Base-by-base conservation (phyloP, 2,888 invertebrate genomes). In the Boloria euphrosyne region DNA sequence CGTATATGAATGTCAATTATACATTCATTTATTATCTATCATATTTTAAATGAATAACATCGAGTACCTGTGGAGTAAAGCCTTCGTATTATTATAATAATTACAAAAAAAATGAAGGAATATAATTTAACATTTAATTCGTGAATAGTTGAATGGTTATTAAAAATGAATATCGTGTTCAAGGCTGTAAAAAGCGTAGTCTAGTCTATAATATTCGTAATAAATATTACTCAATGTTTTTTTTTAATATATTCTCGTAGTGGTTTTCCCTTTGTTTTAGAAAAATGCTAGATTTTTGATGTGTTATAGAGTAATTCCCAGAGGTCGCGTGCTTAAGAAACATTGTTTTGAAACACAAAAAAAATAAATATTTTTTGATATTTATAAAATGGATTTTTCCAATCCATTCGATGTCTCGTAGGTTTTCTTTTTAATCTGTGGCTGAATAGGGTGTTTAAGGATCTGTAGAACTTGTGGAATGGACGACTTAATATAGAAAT, bases 221-320 rank as follows among this genome's bases (percentile, higher is more conserved):
- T 78, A 74, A 74, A 73, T 68, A 70, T 71, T 76, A 77, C 75
- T 81, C 75, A 75, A 71, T 84, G 83, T 87, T 71, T 80, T 83
- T 74, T 74, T 82, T 79, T 57, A 74, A 73, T 75, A 73, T 76
- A 67, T 78, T 81, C 81, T 84, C 75, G 79, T 80, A 80, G 78
- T 43, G 71, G 68, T 77, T 73, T 77, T 78, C 71, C 76, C 74
- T 82, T 81, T 78, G 80, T 87, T 70, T 80, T 78, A 87, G 87
- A 86, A 81, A 83, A 76, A 79, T 81, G 90, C 90, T 90, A 90
- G 90, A 87, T 54, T 83, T 87, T 88, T 80, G 84, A 85, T 89
- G 88, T 89, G 76, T 87, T 84, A 81, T 89, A 88, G 86, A 71
- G 68, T 77, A 79, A 78, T 76, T 76, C 86, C 82, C 79, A 76